Evolutionary conservation across 2,797 vertebrate species (phyloP).

Genomic region (Capromys pilorides): DNA sequence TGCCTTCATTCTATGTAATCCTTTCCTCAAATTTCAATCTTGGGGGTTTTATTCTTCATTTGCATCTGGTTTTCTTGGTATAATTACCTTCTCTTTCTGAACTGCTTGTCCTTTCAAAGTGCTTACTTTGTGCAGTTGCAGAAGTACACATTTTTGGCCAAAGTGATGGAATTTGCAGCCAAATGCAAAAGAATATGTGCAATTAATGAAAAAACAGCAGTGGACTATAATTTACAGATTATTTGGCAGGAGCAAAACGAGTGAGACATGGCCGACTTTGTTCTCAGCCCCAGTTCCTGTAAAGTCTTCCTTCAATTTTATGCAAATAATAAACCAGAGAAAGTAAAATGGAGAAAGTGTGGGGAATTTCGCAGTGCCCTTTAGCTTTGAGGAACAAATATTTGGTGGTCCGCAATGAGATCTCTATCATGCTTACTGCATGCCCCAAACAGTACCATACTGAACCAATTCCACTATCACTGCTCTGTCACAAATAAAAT

Average conservation of each 20-base stretch:
- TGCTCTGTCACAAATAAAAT: not conserved
- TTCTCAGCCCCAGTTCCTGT: slow-evolving; percentile 64
- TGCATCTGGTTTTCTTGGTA: slow-evolving; percentile 65
- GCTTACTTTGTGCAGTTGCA: slow-evolving; percentile 78
- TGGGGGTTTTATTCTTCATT: slow-evolving; percentile 3
- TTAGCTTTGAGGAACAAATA: slow-evolving; percentile 58
- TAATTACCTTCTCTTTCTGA: slow-evolving; percentile 79
- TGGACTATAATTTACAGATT: slow-evolving; percentile 82
- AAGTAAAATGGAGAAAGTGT: not conserved
- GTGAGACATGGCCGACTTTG: slow-evolving; percentile 73
- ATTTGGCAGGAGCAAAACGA: slow-evolving; percentile 76
- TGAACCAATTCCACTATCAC: slow-evolving; percentile 22
- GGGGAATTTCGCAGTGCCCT: slow-evolving; percentile 29
- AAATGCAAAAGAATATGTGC: slow-evolving; percentile 81
- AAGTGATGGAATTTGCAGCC: slow-evolving; percentile 78
- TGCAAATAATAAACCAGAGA: slow-evolving; percentile 53
- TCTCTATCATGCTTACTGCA: not conserved
- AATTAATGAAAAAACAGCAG: slow-evolving; percentile 80
- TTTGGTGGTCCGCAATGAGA: slow-evolving; percentile 8
- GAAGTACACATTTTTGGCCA: slow-evolving; percentile 83
- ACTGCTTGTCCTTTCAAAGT: slow-evolving; percentile 80
- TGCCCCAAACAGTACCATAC: not conserved
- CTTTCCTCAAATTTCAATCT: not conserved
- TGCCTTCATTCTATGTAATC: not conserved
- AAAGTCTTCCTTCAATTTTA: slow-evolving; percentile 68